Evolutionary conservation across 2,113 vertebrate genomes (phyloP).

Genomic region (Paratilapia polleni): DNA sequence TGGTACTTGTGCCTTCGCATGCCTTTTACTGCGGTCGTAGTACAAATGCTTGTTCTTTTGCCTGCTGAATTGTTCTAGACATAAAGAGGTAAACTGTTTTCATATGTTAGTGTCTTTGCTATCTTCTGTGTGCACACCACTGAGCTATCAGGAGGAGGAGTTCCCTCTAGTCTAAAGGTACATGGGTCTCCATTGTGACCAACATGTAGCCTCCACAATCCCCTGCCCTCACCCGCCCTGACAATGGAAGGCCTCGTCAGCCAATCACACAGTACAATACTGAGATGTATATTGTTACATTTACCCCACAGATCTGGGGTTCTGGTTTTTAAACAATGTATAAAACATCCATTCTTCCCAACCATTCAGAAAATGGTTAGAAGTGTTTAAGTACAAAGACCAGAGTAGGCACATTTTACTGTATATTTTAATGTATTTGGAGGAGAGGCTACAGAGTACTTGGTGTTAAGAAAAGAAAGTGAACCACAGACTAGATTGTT

Average conservation of each 20-base stretch:
- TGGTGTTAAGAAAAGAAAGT: slow-evolving; percentile 8
- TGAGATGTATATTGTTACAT: slow-evolving; percentile 70
- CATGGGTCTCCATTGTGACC: slow-evolving; percentile 67
- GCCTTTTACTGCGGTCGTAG: slow-evolving; percentile 69
- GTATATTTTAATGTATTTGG: slow-evolving; percentile 71
- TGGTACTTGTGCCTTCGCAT: slow-evolving; percentile 81
- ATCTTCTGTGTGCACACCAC: slow-evolving; percentile 59
- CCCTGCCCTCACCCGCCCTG: slow-evolving; percentile 33
- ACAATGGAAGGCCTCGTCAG: slow-evolving; percentile 55
- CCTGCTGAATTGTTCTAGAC: slow-evolving; percentile 79
- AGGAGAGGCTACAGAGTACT: slow-evolving; percentile 20
- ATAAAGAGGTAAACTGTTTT: slow-evolving; percentile 63
- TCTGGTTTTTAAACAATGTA: slow-evolving; percentile 63
- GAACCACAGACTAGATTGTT: slow-evolving; percentile 21
- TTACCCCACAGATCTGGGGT: slow-evolving; percentile 47
- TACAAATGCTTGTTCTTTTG: slow-evolving; percentile 77
- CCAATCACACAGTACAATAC: slow-evolving; percentile 60
- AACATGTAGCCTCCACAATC: slow-evolving; percentile 63
- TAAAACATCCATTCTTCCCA: slow-evolving; percentile 49
- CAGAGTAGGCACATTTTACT: slow-evolving; percentile 65
- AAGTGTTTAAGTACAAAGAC: slow-evolving; percentile 50
- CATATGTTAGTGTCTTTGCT: slow-evolving; percentile 66
- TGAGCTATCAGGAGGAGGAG: slow-evolving; percentile 47
- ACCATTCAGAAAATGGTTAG: slow-evolving; percentile 46
- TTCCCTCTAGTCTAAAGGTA: slow-evolving; percentile 51